Evolutionary conservation across 2,797 vertebrate species (phyloP), one percentile per base, ranked within the genome.

Genomic region (Aphelocoma californica): DNA sequence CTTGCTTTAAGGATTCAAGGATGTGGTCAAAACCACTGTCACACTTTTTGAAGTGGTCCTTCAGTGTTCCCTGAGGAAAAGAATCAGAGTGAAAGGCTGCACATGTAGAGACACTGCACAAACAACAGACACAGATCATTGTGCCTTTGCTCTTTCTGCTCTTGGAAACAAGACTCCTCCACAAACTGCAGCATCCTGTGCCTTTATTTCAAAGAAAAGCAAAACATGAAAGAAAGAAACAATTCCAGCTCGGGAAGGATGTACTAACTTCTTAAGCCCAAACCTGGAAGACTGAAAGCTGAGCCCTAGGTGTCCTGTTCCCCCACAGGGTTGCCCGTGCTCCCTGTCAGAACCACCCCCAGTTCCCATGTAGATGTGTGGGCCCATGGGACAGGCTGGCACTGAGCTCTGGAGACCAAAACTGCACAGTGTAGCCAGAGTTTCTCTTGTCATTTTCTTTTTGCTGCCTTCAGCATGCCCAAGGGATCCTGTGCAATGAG

Each of bases 11-110:
- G 25, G 70, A 86, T 72, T 94, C 81, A 44, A 97, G 84, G 53
- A 95, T 47, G 64, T 75, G 34, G 65, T 53, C 21, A 54, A 97
- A 95, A 89, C 60, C 31, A 53, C 69, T 77, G 34, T 94, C 83
- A 91, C 42, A 29, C 21, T 87, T 95, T 92, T 42, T 95, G 94
- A 97, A 97, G 73, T 97, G 95, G 7, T 94, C 48, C 44, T 90
- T 95, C 69, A 97, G 44, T 32, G 69, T 24, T 93, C 28, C 67
- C 96, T 97, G 84, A 70, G 65, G 62, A 95, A 95, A 82, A 92
- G n/a, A 38, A 51, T 77, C 48, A 93, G 78, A 75, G 74, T 92
- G 83, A 97, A 90, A 83, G 42, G 8, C 42, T 67, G 25, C 18
- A 70, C 57, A 56, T 18, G 21, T 16, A 81, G 50, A 86, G 71